phyloP scores from a whole-genome alignment of 2,113 vertebrate genomes.

The Calidris pygmaea region DNA sequence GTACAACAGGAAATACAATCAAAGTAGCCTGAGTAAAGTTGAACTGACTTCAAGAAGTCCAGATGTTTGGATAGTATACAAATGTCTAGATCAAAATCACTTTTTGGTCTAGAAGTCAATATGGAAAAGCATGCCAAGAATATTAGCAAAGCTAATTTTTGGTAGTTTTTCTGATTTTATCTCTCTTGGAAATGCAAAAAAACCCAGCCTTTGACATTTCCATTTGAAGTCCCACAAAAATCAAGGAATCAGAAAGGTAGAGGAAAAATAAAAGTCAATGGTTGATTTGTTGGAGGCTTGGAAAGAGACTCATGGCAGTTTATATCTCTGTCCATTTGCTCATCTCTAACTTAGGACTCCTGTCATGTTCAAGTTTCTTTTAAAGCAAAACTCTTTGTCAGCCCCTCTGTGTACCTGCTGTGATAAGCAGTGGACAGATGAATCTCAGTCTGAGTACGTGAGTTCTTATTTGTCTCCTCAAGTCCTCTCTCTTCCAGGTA shows the following conservation, averaged over 20 bases:
- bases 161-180: neutral
- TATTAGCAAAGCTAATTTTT: neutral
- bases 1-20: neutral
- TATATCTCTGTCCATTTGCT: neutral
- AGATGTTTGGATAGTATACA: slow-evolving; percentile 20
- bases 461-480: neutral
- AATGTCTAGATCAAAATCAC: neutral
- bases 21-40: neutral
- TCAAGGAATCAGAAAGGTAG: neutral
- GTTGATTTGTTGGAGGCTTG: neutral
- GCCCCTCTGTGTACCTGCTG: neutral
- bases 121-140: neutral
- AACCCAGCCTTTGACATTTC: neutral
- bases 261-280: neutral
- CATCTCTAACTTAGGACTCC: neutral
- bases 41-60: neutral
- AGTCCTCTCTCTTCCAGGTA: neutral
- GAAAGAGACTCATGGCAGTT: neutral
- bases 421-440: neutral
- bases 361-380: neutral
- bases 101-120: neutral
- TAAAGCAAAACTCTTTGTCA: neutral
- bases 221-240: neutral
- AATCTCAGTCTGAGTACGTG: neutral
- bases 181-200: neutral